Percentiles rank a stretch among this genome's conserved stretches.
These are phyloP conservation scores for Cynocephalus volans DNA, from an alignment of 2,113 vertebrate genomes.

Conservation along the genomic window DNA sequence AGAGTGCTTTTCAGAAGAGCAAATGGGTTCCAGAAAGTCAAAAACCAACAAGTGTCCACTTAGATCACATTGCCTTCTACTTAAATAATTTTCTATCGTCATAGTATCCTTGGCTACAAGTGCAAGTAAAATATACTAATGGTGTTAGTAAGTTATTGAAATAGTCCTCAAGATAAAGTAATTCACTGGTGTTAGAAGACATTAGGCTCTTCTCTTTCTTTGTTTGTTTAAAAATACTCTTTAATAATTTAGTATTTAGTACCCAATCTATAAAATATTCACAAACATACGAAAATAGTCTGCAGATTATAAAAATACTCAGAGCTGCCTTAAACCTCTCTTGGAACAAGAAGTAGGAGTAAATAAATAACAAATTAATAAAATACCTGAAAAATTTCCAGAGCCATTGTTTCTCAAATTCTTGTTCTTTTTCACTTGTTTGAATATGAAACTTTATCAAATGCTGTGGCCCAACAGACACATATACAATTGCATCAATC, in stretches of 20 bases:
- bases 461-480: neutral
- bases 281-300: conserved; percentile 15
- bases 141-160: conserved; percentile 47
- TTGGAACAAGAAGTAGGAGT: neutral
- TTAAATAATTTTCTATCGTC: conserved; percentile 7
- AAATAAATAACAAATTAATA: conserved; percentile 23
- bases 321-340: neutral
- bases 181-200: neutral
- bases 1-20: neutral
- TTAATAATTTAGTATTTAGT: conserved; percentile 68
- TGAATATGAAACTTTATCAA: neutral
- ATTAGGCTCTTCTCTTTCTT: neutral
- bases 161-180: conserved; percentile 10
- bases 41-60: neutral
- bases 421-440: neutral
- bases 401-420: neutral
- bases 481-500: neutral
- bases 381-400: neutral
- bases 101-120: neutral
- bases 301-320: conserved; percentile 46
- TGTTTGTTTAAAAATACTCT: neutral
- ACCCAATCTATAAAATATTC: conserved; percentile 56
- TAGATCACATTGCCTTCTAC: neutral
- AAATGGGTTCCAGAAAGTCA: neutral
- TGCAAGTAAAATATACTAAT: neutral